Percentiles rank a stretch among this genome's conserved stretches.
These are phyloP conservation scores for Laothoe populi DNA, from an alignment of 2,888 invertebrate species.

Conservation along the genomic window DNA sequence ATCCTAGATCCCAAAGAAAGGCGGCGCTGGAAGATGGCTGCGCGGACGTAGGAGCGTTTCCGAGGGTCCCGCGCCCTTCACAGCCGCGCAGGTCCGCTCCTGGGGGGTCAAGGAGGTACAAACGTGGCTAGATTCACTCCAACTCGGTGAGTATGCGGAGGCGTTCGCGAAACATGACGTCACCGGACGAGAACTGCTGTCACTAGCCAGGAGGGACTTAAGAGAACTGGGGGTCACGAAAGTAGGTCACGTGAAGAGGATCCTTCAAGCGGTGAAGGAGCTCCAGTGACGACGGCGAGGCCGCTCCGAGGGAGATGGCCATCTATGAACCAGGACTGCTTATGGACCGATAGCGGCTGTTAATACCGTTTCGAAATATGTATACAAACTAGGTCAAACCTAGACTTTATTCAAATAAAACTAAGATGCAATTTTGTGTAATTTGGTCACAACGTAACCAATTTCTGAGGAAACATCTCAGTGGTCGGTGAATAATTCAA, in stretches of 20 bases:
- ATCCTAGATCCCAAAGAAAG: slow-evolving; percentile 72
- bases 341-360: not conserved
- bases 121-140: slow-evolving; percentile 94
- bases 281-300: slow-evolving; percentile 79
- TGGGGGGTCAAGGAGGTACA: slow-evolving; percentile 97
- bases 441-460: not conserved
- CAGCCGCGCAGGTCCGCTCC: slow-evolving; percentile 64
- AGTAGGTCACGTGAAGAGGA: slow-evolving; percentile 97
- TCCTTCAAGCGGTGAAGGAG: slow-evolving; percentile 96
- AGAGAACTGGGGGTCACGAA: slow-evolving; percentile 97
- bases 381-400: not conserved
- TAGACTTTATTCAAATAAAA: slow-evolving; percentile 1
- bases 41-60: slow-evolving; percentile 73
- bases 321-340: slow-evolving; percentile 41
- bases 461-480: not conserved
- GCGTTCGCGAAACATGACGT: slow-evolving; percentile 96
- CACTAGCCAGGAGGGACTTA: slow-evolving; percentile 93
- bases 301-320: slow-evolving; percentile 81
- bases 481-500: not conserved
- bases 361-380: not conserved
- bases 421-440: not conserved
- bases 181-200: slow-evolving; percentile 94
- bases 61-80: slow-evolving; percentile 55
- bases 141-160: slow-evolving; percentile 95
- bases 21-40: slow-evolving; percentile 67